Base-by-base conservation (phyloP, 2,888 invertebrate species). In the Stramonita haemastoma region DNA sequence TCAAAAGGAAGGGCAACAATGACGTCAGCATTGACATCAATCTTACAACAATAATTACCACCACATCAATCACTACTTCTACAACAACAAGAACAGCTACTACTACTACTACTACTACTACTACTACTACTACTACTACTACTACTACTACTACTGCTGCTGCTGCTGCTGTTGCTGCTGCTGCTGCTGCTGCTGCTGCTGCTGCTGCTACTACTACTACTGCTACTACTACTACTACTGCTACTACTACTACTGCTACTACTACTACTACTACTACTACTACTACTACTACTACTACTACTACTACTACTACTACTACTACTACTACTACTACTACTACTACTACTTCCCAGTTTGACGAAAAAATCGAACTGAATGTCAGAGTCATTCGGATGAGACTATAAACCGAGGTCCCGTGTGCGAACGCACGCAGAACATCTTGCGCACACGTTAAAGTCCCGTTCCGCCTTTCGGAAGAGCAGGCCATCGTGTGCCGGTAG, bases 221-320 rank as follows among this genome's bases (percentile, higher is more conserved):
- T 84, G 56, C 84, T 84, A 84, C 88, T 84, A 57, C 88, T 88
- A 57, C 84, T 88, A 84, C 88, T 88, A 57, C 89, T 89, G 57
- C 89, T 89, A 57, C 89, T 89, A 84, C 89, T 89, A 57, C 89
- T 89, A 84, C 89, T 89, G 13, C 89, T 89, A 84, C 89, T 89
- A 86, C 86, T 89, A 70, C 89, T 86, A 88, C 88, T 88, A 36
- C 88, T 88, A 88, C 88, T 88, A 88, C 88, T 88, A 60, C 88
- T 88, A 88, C 83, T 88, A 88, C 88, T 66, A 66, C 66, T 66
- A 13, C 66, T 66, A 13, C 26, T 66, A 13, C 66, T 66, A 13
- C 66, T 66, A 13, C 66, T 66, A 13, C 66, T 26, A 13, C 66
- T 66, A 13, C 66, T 66, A 13, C 66, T 66, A 13, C 66, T 88